Evolutionary conservation across 2,797 vertebrate genomes (phyloP).

Genomic region (Channallabes apus): DNA sequence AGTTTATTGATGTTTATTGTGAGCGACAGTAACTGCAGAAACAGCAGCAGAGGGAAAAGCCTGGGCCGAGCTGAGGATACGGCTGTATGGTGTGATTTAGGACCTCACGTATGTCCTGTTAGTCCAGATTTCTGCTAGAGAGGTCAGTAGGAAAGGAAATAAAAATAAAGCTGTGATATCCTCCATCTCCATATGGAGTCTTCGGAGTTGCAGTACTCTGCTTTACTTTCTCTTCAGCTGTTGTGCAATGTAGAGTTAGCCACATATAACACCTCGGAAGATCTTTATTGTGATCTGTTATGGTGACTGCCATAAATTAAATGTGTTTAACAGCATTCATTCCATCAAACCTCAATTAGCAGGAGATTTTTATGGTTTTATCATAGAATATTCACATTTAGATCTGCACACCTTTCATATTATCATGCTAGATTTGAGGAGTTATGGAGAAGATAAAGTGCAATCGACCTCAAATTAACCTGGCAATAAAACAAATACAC

Average conservation of each 20-base stretch:
- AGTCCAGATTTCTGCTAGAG: conserved; percentile 36
- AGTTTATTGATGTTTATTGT: conserved; percentile 62
- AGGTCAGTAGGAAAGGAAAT: conserved; percentile 46
- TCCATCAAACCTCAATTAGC: conserved; percentile 23
- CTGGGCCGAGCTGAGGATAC: conserved; percentile 18
- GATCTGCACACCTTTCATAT: conserved; percentile 17
- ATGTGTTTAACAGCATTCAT: conserved; percentile 11
- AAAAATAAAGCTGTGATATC: conserved; percentile 27
- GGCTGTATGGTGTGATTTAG: conserved; percentile 41
- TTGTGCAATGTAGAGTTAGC: not conserved
- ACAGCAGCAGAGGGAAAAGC: conserved; percentile 37
- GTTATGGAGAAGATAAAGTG: not conserved
- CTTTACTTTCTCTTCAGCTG: not conserved
- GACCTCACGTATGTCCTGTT: conserved; percentile 31
- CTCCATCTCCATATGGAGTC: not conserved
- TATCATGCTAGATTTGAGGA: not conserved
- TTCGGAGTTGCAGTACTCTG: not conserved
- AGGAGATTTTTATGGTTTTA: not conserved
- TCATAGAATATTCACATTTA: not conserved
- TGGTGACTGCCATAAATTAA: not conserved
- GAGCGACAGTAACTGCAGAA: conserved; percentile 45
- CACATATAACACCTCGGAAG: conserved; percentile 2
- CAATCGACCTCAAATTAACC: conserved; percentile 11
- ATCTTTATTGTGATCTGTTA: conserved; percentile 22
- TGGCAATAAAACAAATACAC: not conserved